Evolutionary conservation across 2,888 invertebrate genomes (phyloP).

Genomic region (Andrena hattorfiana): DNA sequence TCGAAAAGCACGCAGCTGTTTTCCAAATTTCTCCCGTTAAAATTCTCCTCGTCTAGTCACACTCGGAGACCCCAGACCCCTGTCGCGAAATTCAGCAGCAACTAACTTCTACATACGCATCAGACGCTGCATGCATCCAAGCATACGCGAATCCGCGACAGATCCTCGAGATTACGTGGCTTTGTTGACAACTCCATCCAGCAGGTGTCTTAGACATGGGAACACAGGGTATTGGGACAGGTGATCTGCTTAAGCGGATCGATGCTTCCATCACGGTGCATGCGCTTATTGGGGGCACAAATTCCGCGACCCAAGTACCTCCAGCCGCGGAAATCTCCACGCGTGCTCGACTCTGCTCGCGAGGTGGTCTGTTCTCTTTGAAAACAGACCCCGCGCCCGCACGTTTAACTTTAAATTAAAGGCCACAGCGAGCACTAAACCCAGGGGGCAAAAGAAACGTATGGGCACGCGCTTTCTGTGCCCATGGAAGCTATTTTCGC

Average conservation of each 20-base stretch:
- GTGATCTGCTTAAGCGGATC: constrained; percentile 46
- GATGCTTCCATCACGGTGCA: constrained; percentile 5
- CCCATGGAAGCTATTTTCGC: too few species aligned
- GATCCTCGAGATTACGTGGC: constrained; percentile 26
- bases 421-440: neutral
- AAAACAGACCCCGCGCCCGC: constrained; percentile 9
- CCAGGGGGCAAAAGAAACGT: neutral
- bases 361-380: neutral
- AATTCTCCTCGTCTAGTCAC: neutral
- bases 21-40: neutral
- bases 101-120: neutral
- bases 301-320: constrained; percentile 17
- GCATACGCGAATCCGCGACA: constrained; percentile 12
- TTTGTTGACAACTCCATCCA: constrained; percentile 15
- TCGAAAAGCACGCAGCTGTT: neutral
- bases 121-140: neutral
- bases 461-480: neutral
- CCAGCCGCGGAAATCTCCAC: neutral
- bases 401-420: constrained; percentile 6
- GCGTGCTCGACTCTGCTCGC: constrained; percentile 26
- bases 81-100: neutral
- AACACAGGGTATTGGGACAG: constrained; percentile 43
- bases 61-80: neutral
- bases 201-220: constrained; percentile 47
- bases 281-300: neutral